phyloP scores from a whole-genome alignment of 2,797 vertebrate genomes.

The Xyrichtys novacula region DNA sequence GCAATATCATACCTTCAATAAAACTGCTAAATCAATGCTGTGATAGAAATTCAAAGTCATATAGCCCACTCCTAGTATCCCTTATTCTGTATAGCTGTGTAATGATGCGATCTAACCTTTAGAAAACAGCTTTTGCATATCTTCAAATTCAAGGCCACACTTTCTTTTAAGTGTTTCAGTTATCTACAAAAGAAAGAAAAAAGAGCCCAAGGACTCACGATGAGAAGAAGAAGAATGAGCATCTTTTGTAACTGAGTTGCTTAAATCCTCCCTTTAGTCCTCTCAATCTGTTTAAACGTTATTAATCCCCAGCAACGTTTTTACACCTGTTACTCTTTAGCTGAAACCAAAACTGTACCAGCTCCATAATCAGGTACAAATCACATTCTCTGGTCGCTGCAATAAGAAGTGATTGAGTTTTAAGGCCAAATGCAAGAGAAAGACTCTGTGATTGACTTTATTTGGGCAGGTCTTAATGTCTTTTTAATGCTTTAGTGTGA shows the following conservation, averaged over 20 bases:
- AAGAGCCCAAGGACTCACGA: conserved; percentile 1
- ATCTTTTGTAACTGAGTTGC: neutral
- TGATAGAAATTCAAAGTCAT: too few species aligned
- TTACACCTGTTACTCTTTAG: conserved; percentile 12
- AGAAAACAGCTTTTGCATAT: neutral
- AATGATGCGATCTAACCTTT: neutral
- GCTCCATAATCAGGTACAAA: conserved; percentile 40
- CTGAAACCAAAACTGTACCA: conserved; percentile 8
- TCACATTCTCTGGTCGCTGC: conserved; percentile 34
- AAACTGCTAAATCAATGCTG: too few species aligned
- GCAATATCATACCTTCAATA: too few species aligned
- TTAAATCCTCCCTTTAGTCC: conserved; percentile 12
- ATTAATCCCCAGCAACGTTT: conserved; percentile 10
- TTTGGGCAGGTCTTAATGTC: conserved; percentile 13
- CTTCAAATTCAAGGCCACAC: neutral
- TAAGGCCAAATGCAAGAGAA: conserved; percentile 10
- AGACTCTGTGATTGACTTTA: neutral
- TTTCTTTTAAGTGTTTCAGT: neutral
- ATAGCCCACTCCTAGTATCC: too few species aligned
- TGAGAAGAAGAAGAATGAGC: conserved; percentile 1
- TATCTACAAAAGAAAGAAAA: neutral
- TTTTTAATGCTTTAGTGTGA: neutral
- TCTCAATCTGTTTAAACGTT: conserved; percentile 33
- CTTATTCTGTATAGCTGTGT: too few species aligned
- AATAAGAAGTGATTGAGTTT: conserved; percentile 51